Evolutionary conservation across 2,888 invertebrate species (phyloP), one percentile per base, ranked within the genome.

Genomic region (Magallana nippona): DNA sequence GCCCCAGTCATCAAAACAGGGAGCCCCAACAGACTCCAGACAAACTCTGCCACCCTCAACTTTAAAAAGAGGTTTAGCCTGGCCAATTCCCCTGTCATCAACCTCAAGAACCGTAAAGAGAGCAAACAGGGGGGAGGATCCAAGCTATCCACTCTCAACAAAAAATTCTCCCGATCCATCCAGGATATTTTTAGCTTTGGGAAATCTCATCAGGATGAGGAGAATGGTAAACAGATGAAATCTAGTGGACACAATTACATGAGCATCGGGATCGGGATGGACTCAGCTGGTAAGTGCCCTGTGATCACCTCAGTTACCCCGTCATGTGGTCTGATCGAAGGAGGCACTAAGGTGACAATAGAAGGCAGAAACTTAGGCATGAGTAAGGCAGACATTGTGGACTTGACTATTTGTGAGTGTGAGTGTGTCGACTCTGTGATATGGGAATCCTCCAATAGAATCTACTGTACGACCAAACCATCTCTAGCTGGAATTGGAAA

Each of bases 291-390:
- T 10, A 84, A 89, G 22, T 87, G 88, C 22, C 93, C 94, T 10
- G 87, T 91, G 32, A 91, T 94, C n/a, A 88, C 88, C 17, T 90
- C 90, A 71, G 88, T 93, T 19, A 90, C 89, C 8, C 93, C 94
- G 15, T 90, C 89, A 78, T 89, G 89, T 57, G 93, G 92, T 1
- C 87, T 91, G 0, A 87, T 90, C 0, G 89, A 90, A n/a, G 93
- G 92, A 2, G 93, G 93, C 2, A 93, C 92, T 0, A 87, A 89
- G 82, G 83, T 94, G 10, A 90, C 89, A 17, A 90, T 94, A 55
- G 90, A 92, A 63, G 94, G 94, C 1, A 85, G 87, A n/a, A 91
- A 93, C 88, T 88, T 94, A 60, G 94, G 94, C 10, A 84, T 90
- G 1, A 89, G 90, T 78, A 90, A 91, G 85, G 91, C 91, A 13